Base-by-base conservation (phyloP, 2,797 vertebrate species). In the Babyrousa celebensis region DNA sequence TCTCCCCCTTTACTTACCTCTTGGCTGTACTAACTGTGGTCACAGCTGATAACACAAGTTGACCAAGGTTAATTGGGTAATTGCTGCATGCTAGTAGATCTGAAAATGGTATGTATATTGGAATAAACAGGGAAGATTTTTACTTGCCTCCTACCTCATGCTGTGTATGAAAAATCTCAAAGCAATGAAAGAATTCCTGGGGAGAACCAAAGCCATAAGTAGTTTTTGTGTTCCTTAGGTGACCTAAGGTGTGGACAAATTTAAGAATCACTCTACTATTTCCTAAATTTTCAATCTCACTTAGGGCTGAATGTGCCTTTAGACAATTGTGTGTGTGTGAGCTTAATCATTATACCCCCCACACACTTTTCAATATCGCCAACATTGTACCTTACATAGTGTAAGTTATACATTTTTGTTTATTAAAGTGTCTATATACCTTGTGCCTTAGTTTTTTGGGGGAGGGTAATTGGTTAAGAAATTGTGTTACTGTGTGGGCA, bases 171-270 rank as follows among this genome's bases (percentile, higher is more conserved):
- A 20, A 86, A 71, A 60, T 12, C 10, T 93, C 54, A 72, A 20
- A 77, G 1, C 25, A 72, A 54, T 67, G 21, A 67, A 93, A 67
- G 12, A 62, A 60, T 77, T 10, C 6, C 36, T 32, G 20, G 10
- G 18, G 8, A 70, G 1, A 5, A 25, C 29, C 0, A 0, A 4
- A 78, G 18, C 4, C 12, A 32, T 12, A 1, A 21, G 10, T 72
- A 29, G 27, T 43, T 68, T 68, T 60, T 43, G 5, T 4, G 12
- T 11, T 92, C 9, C 12, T 43, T 3, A 5, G 15, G 11, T 62
- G 14, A 72, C 17, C 67, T 40, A 89, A 12, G n/a, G 11, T 68
- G 5, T 11, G 62, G 5, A 36, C 6, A 54, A 60, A 75, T 60
- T 74, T 56, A 16, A 63, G 56, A 71, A 62, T 40, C 23, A 43